Base-by-base conservation (phyloP, 2,113 vertebrate species). In the Dicaeum eximium region DNA sequence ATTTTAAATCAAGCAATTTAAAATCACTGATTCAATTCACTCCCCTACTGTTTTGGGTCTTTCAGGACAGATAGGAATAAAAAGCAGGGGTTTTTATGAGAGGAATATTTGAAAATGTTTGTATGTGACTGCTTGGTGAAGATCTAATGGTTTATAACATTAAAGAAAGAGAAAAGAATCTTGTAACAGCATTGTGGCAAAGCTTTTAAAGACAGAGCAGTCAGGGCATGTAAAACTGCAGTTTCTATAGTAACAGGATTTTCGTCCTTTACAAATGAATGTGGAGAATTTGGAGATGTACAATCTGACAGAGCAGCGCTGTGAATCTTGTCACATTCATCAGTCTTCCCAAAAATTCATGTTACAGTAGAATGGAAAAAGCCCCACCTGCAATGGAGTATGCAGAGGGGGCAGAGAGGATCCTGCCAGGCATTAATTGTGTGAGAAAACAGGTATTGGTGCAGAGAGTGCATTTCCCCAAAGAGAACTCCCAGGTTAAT, bases 191-290 rank as follows among this genome's bases (percentile, higher is more conserved):
- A 0, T 58, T 48, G 38, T 95, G 69, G 66, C 45, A 95, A 80
- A 95, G 73, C 80, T 95, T 90, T 93, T 94, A 94, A 87, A 95
- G 83, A 40, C 81, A 80, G 71, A 80, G 66, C 15, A 44, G 86
- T 65, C 44, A 77, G 88, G 67, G 62, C 58, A 93, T 86, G 93
- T 92, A 88, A 87, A 93, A 88, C 70, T 80, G 54, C 69, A 61
- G 95, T 97, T 95, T 92, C 96, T 88, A 97, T 97, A 84, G 95
- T 81, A 96, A 96, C 95, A 67, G 72, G 48, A 91, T 90, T 65
- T 92, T 88, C 35, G 44, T 80, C 62, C 69, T 75, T 90, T 90
- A 47, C 88, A 97, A 93, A 95, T 82, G 86, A 97, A 58, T 31
- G 74, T 88, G 58, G 79, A 64, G 45, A 88, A 79, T 86, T 78